phyloP scores from a whole-genome alignment of 2,888 invertebrate species.

The Ichneumoninae sp. region DNA sequence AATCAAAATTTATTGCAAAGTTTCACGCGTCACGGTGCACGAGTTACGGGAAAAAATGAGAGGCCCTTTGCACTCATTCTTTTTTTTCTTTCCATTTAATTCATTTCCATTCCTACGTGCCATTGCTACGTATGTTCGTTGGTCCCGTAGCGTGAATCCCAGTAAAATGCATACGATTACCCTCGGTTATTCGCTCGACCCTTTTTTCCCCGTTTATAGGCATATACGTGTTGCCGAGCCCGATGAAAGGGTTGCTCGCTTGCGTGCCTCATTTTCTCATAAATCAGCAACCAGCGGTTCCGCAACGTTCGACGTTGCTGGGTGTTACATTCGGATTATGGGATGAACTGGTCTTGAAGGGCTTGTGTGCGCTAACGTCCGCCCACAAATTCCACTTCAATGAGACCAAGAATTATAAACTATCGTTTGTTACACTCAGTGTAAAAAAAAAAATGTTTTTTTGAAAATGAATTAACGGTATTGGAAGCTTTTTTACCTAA shows the following conservation, averaged over 20 bases:
- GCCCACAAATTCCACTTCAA: constrained; percentile 34
- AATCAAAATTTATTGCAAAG: constrained; percentile 81
- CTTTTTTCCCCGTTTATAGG: constrained; percentile 73
- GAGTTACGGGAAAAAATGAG: constrained; percentile 70
- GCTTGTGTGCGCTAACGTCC: constrained; percentile 48
- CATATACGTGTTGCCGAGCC: constrained; percentile 66
- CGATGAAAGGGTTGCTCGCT: constrained; percentile 72
- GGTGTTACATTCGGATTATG: constrained; percentile 18
- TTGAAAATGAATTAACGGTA: no score
- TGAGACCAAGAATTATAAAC: not conserved
- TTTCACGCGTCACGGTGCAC: constrained; percentile 77
- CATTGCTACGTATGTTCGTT: constrained; percentile 32
- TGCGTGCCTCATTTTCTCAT: constrained; percentile 74
- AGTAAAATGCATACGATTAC: constrained; percentile 82
- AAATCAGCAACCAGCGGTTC: constrained; percentile 72
- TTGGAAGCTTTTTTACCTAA: no score
- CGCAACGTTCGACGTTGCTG: not conserved
- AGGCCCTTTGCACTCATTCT: constrained; percentile 53
- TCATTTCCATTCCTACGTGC: not conserved
- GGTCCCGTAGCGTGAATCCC: constrained; percentile 67
- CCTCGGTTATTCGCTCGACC: constrained; percentile 71
- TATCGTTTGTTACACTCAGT: not conserved
- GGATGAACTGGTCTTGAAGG: constrained; percentile 33
- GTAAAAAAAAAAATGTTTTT: not conserved
- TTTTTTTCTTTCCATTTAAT: constrained; percentile 19